A percentile compares a stretch with the other conserved stretches of the same genome.
Conservation (phyloP, 2,797 vertebrate genomes). For the Aviceda cuculoides region DNA sequence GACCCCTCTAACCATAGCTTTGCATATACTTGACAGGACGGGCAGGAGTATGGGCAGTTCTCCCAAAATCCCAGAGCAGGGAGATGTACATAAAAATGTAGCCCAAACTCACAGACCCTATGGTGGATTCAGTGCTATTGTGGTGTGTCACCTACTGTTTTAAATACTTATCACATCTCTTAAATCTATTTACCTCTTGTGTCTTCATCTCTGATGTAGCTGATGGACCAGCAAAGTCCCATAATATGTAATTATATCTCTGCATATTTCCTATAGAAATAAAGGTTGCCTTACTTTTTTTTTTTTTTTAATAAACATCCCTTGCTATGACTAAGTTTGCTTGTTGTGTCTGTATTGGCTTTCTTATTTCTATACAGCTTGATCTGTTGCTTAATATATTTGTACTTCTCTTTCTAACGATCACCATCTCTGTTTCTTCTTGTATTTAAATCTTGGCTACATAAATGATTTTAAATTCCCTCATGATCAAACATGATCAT, state of each 20-base stretch:
- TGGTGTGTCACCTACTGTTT: neutral
- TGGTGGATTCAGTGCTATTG: neutral
- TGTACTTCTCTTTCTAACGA: neutral
- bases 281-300: neutral
- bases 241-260: neutral
- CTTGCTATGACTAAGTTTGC: neutral
- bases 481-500: conserved; percentile 69
- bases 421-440: conserved; percentile 29
- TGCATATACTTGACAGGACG: neutral
- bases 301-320: neutral
- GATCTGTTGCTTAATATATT: neutral
- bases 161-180: neutral
- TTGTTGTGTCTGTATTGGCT: neutral
- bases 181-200: neutral
- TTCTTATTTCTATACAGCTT: neutral
- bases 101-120: neutral
- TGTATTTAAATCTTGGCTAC: conserved; percentile 58
- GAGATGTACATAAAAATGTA: neutral
- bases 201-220: neutral
- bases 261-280: neutral
- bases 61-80: neutral
- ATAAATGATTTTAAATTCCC: conserved; percentile 45
- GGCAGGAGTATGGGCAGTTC: neutral
- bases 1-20: neutral
- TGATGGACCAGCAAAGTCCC: neutral